phyloP scores from a whole-genome alignment of 2,113 vertebrate species.

The Ellobius talpinus region DNA sequence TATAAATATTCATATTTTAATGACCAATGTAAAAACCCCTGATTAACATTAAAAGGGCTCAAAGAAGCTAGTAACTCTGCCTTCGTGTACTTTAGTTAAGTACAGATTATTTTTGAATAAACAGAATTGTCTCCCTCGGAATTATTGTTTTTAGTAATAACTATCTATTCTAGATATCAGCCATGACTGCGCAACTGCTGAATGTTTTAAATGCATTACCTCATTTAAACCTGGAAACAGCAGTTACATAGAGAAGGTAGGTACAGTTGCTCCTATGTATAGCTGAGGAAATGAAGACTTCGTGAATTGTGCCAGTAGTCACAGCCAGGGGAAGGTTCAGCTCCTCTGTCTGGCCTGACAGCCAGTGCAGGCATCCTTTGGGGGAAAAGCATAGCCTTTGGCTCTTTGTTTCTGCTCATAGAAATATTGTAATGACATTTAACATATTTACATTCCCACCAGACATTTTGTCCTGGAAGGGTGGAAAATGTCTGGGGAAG shows the following conservation, averaged over 20 bases:
- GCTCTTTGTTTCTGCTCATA: slow-evolving; percentile 22
- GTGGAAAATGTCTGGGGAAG: not conserved
- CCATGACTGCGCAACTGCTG: not conserved
- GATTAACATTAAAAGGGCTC: slow-evolving; percentile 42
- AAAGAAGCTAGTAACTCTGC: slow-evolving; percentile 13
- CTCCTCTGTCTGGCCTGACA: not conserved
- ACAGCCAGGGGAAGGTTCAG: not conserved
- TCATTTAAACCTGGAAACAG: not conserved
- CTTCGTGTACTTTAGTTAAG: slow-evolving; percentile 33
- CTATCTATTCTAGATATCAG: not conserved
- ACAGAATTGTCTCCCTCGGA: not conserved
- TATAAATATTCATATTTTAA: slow-evolving; percentile 72
- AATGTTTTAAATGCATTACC: not conserved
- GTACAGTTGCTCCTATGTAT: not conserved
- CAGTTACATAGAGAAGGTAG: not conserved
- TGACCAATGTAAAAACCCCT: slow-evolving; percentile 36
- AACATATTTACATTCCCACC: slow-evolving; percentile 73
- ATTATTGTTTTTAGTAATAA: not conserved
- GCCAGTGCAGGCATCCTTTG: not conserved
- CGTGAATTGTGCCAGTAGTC: not conserved
- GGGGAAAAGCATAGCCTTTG: not conserved
- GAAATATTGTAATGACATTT: slow-evolving; percentile 60
- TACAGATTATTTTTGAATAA: not conserved
- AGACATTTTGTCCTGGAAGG: slow-evolving; percentile 65
- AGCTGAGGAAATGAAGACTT: slow-evolving; percentile 16